Base-by-base conservation (phyloP, 2,888 invertebrate species). In the Chesias legatella region DNA sequence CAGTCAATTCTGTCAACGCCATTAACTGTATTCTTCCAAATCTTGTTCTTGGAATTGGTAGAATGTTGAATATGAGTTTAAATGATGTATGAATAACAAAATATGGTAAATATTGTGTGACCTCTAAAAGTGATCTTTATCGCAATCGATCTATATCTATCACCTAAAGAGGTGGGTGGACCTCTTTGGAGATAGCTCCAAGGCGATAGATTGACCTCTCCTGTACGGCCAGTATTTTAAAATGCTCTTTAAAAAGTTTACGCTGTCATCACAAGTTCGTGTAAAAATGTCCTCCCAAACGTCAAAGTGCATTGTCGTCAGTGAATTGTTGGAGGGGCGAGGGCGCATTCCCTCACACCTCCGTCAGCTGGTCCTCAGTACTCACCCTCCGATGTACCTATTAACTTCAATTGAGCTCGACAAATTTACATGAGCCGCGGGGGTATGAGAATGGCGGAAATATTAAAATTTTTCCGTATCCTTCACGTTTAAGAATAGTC, bases 401-500 rank as follows among this genome's bases (percentile, higher is more conserved):
- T 86, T 86, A 86, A 86, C 86, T 88, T 86, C 88, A 88, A 88
- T 88, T 88, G 86, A 84, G 85, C 79, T 66, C 74, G 77, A 85
- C 85, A 86, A 86, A 88, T 88, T 86, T 85, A 86, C 86, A 86
- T 88, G 77, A 70, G 71, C 57, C 38, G 43, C 38, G 45, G 48
- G 71, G 82, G 77, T 60, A 68, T n/a, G 30, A 48, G 56, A 57
- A 5, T 0, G 44, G 73, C 71, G 71, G 23, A 5, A 6, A 17
- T 27, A 21, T 22, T 10, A 2, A 43, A 32, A 27, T 17, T 8
- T 8, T 11, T 8, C n/a, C n/a, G 9, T 2, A n/a, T 10, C 22
- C 8, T 10, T 25, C 7, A 4, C 7, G 1, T 26, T 2, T 34
- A 3, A 10, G 5, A 34, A 20, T 2, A 13, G 13, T 32, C 4